Percentiles rank a stretch among this genome's conserved stretches.
phyloP scores from a whole-genome alignment of 2,113 vertebrate genomes.

The Notiomystis cincta region DNA sequence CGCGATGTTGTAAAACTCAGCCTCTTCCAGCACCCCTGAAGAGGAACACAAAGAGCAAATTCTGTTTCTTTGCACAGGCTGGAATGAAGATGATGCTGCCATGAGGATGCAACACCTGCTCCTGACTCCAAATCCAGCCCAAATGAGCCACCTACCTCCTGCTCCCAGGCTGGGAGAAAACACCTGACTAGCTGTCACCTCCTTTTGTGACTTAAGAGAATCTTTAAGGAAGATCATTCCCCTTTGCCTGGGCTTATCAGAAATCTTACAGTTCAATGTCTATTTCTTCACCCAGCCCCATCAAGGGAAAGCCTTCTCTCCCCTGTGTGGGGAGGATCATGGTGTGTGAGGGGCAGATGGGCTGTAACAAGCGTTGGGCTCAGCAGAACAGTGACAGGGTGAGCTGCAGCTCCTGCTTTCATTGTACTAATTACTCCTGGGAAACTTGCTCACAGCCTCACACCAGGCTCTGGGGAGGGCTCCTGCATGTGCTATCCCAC shows the following conservation, averaged over 20 bases:
- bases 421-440: not conserved
- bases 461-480: not conserved
- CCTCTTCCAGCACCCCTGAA: conserved; percentile 93
- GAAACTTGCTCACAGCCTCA: not conserved
- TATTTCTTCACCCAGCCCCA: not conserved
- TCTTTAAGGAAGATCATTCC: not conserved
- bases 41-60: not conserved
- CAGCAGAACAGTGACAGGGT: not conserved
- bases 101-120: not conserved
- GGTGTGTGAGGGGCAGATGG: not conserved
- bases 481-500: no score
- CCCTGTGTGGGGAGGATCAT: not conserved
- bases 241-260: not conserved
- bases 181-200: not conserved
- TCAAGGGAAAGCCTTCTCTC: no score
- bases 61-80: not conserved
- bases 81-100: not conserved
- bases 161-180: not conserved
- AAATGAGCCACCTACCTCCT: not conserved
- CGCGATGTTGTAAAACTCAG: conserved; percentile 97
- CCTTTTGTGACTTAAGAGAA: not conserved
- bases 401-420: not conserved
- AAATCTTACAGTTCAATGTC: not conserved
- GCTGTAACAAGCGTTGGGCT: not conserved
- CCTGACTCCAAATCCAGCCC: not conserved